Evolutionary conservation across 2,113 vertebrate genomes (phyloP).

Genomic region (Solenodon paradoxus): DNA sequence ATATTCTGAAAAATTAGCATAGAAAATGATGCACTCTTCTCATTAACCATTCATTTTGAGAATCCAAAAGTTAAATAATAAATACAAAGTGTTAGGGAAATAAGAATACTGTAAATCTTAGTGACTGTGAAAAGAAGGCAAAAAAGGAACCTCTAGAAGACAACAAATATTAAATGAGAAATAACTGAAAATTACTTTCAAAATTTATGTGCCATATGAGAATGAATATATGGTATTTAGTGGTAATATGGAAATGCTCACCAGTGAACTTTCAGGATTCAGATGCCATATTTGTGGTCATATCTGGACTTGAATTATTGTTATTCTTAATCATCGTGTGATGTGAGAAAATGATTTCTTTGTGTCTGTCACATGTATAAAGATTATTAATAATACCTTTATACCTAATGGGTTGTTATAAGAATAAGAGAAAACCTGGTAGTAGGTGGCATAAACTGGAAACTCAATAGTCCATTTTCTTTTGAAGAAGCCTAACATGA

Average conservation of each 20-base stretch:
- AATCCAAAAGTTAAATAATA: slow-evolving; percentile 9
- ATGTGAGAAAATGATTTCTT: not conserved
- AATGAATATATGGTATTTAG: not conserved
- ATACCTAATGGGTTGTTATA: not conserved
- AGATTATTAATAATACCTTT: not conserved
- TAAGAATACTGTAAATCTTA: not conserved
- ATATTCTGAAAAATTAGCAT: slow-evolving; percentile 30
- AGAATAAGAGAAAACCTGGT: not conserved
- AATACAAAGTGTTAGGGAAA: not conserved
- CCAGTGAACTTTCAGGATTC: not conserved
- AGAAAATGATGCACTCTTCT: slow-evolving; percentile 44
- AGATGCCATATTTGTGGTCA: not conserved
- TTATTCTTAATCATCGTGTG: not conserved
- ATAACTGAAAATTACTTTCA: not conserved
- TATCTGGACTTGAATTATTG: not conserved
- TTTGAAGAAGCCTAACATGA: not conserved
- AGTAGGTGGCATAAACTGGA: not conserved
- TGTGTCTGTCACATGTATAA: not conserved
- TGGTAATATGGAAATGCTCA: not conserved
- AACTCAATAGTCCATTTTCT: not conserved
- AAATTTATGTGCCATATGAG: not conserved
- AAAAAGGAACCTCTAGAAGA: not conserved
- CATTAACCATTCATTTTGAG: not conserved
- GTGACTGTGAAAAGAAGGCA: not conserved
- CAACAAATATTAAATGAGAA: not conserved